phyloP scores from a whole-genome alignment of 92 coral and sea anemone species.

The Epizoanthus illoricatus region DNA sequence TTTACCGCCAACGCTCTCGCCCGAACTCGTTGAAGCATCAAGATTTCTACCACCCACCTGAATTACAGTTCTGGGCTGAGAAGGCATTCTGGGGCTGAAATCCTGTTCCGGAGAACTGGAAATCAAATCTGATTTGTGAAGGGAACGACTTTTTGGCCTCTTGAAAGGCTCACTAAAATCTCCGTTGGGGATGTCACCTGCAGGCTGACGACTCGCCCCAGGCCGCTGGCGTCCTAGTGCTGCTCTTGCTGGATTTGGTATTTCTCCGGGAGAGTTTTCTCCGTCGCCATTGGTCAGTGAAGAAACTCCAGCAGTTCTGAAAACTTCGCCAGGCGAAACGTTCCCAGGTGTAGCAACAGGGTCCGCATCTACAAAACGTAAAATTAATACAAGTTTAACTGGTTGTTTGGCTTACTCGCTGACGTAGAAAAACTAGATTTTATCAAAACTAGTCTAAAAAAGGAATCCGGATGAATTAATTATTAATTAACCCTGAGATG shows the following conservation, averaged over 20 bases:
- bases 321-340: slow-evolving; percentile 55
- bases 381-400: background rate
- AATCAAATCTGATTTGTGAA: slow-evolving; percentile 73
- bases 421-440: too few relatives aligned
- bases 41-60: slow-evolving; percentile 17
- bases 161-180: slow-evolving; percentile 19
- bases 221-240: background rate
- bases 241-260: background rate
- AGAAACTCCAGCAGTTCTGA: background rate
- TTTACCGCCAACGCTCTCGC: background rate
- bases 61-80: slow-evolving; percentile 15
- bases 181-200: slow-evolving; percentile 10
- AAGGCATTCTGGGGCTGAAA: background rate
- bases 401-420: too few relatives aligned
- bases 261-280: slow-evolving; percentile 35
- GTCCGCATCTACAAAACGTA: background rate
- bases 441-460: too few relatives aligned
- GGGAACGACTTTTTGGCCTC: slow-evolving; percentile 71
- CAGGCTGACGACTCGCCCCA: slow-evolving; percentile 1
- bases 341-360: slow-evolving; percentile 23
- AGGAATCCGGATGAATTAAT: too few relatives aligned
- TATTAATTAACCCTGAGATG: too few relatives aligned
- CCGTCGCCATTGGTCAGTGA: background rate
- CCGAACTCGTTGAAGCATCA: background rate
- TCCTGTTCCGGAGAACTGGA: slow-evolving; percentile 34